Percentiles rank a stretch among this genome's conserved stretches.
Evolutionary conservation across 23 tunicate species (phyloP).

Genomic region (Oikopleura albicans): DNA sequence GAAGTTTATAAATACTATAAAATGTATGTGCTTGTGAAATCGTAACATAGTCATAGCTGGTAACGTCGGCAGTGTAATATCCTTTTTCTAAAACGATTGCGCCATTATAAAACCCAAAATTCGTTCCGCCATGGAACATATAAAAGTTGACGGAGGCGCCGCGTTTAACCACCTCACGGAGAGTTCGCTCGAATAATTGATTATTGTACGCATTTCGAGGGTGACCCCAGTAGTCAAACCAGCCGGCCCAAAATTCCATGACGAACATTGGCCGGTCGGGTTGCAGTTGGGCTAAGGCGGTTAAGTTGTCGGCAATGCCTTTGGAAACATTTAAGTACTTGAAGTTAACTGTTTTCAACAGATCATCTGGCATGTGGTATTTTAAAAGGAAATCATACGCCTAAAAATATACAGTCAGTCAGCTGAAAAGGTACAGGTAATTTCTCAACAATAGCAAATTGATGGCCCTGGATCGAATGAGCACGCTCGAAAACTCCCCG

Average conservation of each 20-base stretch:
- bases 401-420: too few species aligned
- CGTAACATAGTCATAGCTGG: slow-evolving; percentile 96
- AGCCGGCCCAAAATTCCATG: slow-evolving; percentile 56
- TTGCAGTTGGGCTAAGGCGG: not conserved
- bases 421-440: too few species aligned
- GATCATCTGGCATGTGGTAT: slow-evolving; percentile 10
- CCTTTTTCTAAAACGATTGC: slow-evolving; percentile 21
- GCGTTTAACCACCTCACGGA: slow-evolving; percentile 21
- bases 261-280: slow-evolving; percentile 25
- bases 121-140: slow-evolving; percentile 90
- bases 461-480: too few species aligned
- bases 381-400: not conserved
- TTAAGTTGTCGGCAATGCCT: not conserved
- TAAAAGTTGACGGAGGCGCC: slow-evolving; percentile 65
- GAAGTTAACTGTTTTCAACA: not conserved
- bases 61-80: slow-evolving; percentile 27
- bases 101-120: slow-evolving; percentile 90
- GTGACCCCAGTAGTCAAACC: slow-evolving; percentile 93
- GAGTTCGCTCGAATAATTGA: slow-evolving; percentile 20
- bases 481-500: too few species aligned
- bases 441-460: too few species aligned
- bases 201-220: not conserved
- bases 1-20: too few species aligned
- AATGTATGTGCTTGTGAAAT: too few species aligned
- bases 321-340: not conserved